A percentile compares a stretch with the other conserved stretches of the same genome.
phyloP scores from a whole-genome alignment of 1,140 invertebrate species.

The Temnothorax curvispinosus region DNA sequence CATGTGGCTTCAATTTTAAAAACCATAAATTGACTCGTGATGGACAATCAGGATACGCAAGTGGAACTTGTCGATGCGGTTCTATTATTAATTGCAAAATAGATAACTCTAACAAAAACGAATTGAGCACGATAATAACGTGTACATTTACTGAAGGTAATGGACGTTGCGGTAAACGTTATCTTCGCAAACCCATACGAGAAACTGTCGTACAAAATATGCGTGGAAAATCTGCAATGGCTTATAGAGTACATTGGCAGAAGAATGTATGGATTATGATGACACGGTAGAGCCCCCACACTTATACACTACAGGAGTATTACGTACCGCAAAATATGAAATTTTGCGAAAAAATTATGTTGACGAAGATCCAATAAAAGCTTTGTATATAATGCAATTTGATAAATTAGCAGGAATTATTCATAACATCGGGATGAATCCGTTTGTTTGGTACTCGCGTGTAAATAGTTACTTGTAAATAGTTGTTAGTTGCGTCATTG shows the following conservation, averaged over 20 bases:
- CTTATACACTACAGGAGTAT: neutral
- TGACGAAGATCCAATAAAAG: neutral
- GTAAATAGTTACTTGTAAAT: too few species aligned
- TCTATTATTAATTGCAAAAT: neutral
- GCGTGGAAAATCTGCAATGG: neutral
- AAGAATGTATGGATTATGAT: neutral
- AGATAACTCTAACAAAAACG: neutral
- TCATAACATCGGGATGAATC: neutral
- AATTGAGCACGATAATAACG: neutral
- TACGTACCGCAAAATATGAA: neutral
- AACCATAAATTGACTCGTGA: neutral
- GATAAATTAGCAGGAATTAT: neutral
- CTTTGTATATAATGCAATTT: neutral
- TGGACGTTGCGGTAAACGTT: neutral
- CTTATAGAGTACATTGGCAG: neutral
- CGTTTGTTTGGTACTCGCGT: too few species aligned
- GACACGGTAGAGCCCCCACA: neutral
- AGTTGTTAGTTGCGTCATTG: too few species aligned
- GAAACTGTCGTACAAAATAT: neutral
- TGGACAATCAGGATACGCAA: neutral
- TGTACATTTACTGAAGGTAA: neutral
- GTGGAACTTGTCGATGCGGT: neutral
- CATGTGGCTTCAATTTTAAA: neutral
- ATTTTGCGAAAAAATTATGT: neutral
- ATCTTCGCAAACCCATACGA: neutral